Evolutionary conservation across 2,888 invertebrate genomes (phyloP), one percentile per base, ranked within the genome.

Genomic region (Elmis aenea): DNA sequence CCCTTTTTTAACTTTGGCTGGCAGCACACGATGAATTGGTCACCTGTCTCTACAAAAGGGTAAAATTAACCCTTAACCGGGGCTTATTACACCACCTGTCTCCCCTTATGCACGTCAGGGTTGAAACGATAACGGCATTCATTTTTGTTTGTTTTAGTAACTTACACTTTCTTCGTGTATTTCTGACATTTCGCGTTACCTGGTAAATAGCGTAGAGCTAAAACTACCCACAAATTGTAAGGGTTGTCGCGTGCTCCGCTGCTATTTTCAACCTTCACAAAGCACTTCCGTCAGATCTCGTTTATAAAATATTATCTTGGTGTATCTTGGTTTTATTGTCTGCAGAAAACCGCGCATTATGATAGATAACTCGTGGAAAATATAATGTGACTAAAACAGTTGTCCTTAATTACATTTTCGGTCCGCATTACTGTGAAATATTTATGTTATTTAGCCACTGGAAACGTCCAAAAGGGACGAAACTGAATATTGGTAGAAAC

Each of bases 31-130:
- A 48, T 48, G 50, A 54, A 52, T 55, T 32, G 42, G 44, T 41
- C 58, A 61, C 61, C 61, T 61, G 61, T 52, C 48, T 28, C 27
- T 21, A 13, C 26, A 33, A 38, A 43, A 43, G 43, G 43, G 39
- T 43, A 29, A 45, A 56, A 58, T 57, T 59, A 58, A 58, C 58
- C 58, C 59, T 59, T 58, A 57, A 58, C 52, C 46, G 45, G n/a
- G n/a, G 48, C 51, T 51, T 45, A 56, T 55, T 55, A 46, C 45
- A 38, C 44, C 60, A 58, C 55, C 57, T 58, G 58, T 54, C 53
- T 46, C 34, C 13, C 23, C 14, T 33, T 24, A 18, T 10, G 11
- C 11, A 9, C 22, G 23, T 25, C 29, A 13, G 31, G 38, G 32
- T 9, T 28, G 14, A 14, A 26, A 18, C 20, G 24, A 32, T 41